These are phyloP conservation scores for Drosophila picticornis DNA, from an alignment of 2,888 invertebrate species.

Conservation along the genomic window DNA sequence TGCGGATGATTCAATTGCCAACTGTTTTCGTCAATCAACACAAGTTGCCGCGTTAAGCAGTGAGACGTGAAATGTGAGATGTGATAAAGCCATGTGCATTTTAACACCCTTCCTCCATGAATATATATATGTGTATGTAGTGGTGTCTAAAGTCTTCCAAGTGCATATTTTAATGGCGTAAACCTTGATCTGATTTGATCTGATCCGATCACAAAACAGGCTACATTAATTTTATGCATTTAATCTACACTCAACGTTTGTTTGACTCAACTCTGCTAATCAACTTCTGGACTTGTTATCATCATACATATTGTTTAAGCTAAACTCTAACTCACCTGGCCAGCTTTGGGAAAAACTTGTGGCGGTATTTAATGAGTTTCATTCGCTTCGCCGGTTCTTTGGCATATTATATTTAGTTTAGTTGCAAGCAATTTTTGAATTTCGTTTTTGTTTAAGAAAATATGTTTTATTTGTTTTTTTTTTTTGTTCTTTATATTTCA, in stretches of 20 bases:
- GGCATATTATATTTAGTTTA: slow-evolving; percentile 50
- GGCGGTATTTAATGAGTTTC: slow-evolving; percentile 15
- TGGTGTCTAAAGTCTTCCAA: slow-evolving; percentile 17
- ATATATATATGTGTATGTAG: slow-evolving; percentile 3
- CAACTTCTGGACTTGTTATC: slow-evolving; percentile 27
- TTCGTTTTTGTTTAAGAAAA: slow-evolving; percentile 49
- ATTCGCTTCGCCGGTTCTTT: slow-evolving; percentile 49
- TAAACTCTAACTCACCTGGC: slow-evolving; percentile 48
- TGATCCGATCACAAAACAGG: slow-evolving; percentile 13
- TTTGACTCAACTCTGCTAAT: slow-evolving; percentile 17
- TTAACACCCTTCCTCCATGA: slow-evolving; percentile 12
- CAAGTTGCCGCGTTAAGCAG: slow-evolving; percentile 21
- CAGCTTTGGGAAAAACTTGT: slow-evolving; percentile 11
- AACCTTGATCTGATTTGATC: slow-evolving; percentile 20
- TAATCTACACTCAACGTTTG: slow-evolving; percentile 12
- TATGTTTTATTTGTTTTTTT: slow-evolving; percentile 42
- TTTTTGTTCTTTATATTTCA: slow-evolving; percentile 48
- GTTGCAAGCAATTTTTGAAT: slow-evolving; percentile 41
- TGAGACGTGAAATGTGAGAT: slow-evolving; percentile 25
- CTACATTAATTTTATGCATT: slow-evolving; percentile 8
- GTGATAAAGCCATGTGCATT: slow-evolving; percentile 21
- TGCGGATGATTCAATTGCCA: slow-evolving; percentile 7
- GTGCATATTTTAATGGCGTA: slow-evolving; percentile 30
- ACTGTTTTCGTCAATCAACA: slow-evolving; percentile 17
- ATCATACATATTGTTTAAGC: slow-evolving; percentile 22